Evolutionary conservation across 2,113 vertebrate species (phyloP).

Genomic region (Aspidoscelis tigris): DNA sequence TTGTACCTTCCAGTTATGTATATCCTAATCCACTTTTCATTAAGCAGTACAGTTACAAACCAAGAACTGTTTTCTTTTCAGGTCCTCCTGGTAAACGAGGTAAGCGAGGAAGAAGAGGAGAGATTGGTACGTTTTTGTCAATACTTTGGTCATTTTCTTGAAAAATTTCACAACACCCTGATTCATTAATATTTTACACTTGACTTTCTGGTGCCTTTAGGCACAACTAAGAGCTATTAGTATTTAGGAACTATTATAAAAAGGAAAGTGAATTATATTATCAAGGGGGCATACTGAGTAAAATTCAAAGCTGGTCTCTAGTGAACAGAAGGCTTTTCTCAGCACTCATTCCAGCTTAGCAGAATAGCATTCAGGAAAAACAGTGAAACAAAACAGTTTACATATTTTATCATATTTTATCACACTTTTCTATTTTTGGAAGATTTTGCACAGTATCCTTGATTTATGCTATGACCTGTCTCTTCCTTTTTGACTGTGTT

Average conservation of each 20-base stretch:
- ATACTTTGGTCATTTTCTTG: not conserved
- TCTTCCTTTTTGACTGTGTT: not conserved
- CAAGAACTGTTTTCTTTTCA: slow-evolving; percentile 71
- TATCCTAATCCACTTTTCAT: not conserved
- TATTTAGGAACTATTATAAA: slow-evolving; percentile 13
- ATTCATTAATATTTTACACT: not conserved
- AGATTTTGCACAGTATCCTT: not conserved
- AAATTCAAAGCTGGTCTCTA: not conserved
- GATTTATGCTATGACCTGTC: not conserved
- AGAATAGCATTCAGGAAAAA: not conserved
- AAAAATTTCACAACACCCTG: not conserved
- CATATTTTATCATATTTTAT: not conserved
- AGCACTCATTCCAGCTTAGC: not conserved
- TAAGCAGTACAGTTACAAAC: slow-evolving; percentile 18
- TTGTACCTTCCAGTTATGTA: not conserved
- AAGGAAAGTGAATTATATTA: slow-evolving; percentile 23
- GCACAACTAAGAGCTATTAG: slow-evolving; percentile 9
- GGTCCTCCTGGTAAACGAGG: slow-evolving; percentile 97
- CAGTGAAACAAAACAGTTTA: not conserved
- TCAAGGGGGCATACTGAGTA: not conserved
- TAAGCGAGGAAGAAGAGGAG: slow-evolving; percentile 94
- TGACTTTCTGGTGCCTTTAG: slow-evolving; percentile 24
- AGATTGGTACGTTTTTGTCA: slow-evolving; percentile 84
- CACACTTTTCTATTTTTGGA: not conserved
- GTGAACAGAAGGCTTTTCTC: not conserved